These are phyloP conservation scores for Drosophila aldrichi DNA, from an alignment of 2,888 invertebrate genomes.

Conservation along the genomic window DNA sequence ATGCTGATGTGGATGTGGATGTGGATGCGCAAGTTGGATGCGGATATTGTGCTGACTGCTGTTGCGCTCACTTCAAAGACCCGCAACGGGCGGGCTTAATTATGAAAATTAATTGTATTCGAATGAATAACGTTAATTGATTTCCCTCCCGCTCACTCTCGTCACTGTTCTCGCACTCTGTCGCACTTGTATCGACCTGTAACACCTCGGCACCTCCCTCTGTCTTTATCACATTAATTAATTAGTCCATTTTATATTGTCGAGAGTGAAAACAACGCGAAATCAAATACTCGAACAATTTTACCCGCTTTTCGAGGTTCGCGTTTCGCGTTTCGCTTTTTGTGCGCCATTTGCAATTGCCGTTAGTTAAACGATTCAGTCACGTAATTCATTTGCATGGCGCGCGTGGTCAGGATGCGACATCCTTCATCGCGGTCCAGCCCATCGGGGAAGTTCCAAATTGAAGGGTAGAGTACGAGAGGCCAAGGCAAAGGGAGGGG, in stretches of 20 bases:
- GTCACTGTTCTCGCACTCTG: neutral
- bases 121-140: conserved; percentile 72
- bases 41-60: conserved; percentile 25
- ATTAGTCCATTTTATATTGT: conserved; percentile 63
- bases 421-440: conserved; percentile 34
- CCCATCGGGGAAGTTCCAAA: conserved; percentile 29
- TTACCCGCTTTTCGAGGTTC: conserved; percentile 8
- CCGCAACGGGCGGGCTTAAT: conserved; percentile 45
- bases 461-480: neutral
- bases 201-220: neutral
- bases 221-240: conserved; percentile 50
- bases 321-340: conserved; percentile 5
- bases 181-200: conserved; percentile 10
- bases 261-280: conserved; percentile 46
- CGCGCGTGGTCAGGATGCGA: conserved; percentile 56
- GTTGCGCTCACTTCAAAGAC: conserved; percentile 57
- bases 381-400: conserved; percentile 69
- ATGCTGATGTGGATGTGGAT: neutral
- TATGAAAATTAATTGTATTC: conserved; percentile 71
- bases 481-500: no score
- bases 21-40: conserved; percentile 27
- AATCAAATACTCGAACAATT: conserved; percentile 49
- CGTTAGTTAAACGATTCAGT: conserved; percentile 59
- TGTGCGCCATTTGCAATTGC: conserved; percentile 50
- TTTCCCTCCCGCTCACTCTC: conserved; percentile 32